These are phyloP conservation scores for Pachyseris speciosa DNA, from an alignment of 64 coral and sea anemone species.

Conservation along the genomic window DNA sequence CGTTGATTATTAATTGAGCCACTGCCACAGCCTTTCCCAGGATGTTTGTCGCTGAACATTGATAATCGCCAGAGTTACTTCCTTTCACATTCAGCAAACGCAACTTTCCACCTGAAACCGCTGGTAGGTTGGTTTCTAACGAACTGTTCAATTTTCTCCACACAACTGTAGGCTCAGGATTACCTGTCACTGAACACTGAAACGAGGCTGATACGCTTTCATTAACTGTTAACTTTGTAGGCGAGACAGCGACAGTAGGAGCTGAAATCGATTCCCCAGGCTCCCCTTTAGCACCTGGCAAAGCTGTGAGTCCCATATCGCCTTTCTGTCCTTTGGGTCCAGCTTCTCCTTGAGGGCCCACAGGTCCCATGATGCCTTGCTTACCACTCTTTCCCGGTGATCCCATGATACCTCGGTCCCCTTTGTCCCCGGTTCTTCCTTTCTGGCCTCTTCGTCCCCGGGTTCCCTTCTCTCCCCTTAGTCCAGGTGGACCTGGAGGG, in stretches of 20 bases:
- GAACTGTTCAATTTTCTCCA: constrained; percentile 60
- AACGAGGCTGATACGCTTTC: constrained; percentile 24
- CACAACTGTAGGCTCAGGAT: constrained; percentile 52
- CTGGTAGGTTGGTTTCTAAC: neutral
- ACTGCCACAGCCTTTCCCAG: neutral
- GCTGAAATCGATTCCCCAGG: constrained; percentile 11
- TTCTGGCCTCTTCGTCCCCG: constrained; percentile 25
- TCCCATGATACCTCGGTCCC: constrained; percentile 28
- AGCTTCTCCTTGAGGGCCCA: neutral
- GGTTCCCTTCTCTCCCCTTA: constrained; percentile 1
- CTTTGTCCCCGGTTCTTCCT: neutral
- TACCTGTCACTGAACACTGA: constrained; percentile 42
- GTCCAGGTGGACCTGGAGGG: constrained; percentile 31
- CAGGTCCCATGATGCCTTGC: constrained; percentile 18
- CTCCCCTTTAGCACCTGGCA: constrained; percentile 41
- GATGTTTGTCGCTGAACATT: constrained; percentile 46
- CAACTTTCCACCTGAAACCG: constrained; percentile 16
- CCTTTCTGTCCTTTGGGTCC: constrained; percentile 41
- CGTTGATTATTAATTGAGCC: neutral
- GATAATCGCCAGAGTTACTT: constrained; percentile 18
- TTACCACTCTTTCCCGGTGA: constrained; percentile 14
- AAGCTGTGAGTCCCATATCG: constrained; percentile 10
- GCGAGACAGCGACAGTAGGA: constrained; percentile 37
- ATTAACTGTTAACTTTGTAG: constrained; percentile 19
- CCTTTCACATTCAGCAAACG: constrained; percentile 15